Conservation (phyloP, 1,140 invertebrate genomes). For the Diprion similis region DNA sequence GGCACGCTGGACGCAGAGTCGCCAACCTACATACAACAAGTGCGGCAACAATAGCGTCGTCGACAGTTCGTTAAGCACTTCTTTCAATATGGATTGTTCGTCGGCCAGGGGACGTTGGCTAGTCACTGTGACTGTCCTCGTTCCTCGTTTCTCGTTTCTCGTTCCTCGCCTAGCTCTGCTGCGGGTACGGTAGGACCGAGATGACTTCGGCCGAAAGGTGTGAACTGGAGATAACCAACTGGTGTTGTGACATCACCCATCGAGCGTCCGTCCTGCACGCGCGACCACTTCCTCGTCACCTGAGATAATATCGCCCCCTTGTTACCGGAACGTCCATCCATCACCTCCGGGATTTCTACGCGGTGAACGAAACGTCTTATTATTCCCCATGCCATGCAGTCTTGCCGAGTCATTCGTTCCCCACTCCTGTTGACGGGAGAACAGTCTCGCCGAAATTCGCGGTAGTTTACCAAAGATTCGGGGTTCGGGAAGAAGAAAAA, state of each 20-base stretch:
- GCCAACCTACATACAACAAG: conserved; percentile 34
- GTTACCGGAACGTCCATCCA: conserved; percentile 29
- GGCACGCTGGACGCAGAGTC: conserved; percentile 29
- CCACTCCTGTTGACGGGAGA: too few relatives aligned
- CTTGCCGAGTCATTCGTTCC: too few relatives aligned
- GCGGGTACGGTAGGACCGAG: too few relatives aligned
- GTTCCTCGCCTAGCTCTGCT: too few relatives aligned
- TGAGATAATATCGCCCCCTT: conserved; percentile 39
- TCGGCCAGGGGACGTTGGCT: neutral
- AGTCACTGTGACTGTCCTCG: conserved; percentile 1
- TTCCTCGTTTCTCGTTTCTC: too few relatives aligned
- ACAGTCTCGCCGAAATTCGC: too few relatives aligned
- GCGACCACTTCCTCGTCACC: conserved; percentile 38
- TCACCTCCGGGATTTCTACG: conserved; percentile 31
- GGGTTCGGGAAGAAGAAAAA: too few relatives aligned
- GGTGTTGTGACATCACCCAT: neutral
- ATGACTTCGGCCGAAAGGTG: neutral
- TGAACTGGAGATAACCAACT: conserved; percentile 2
- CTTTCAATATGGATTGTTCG: conserved; percentile 33
- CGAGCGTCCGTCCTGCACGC: conserved; percentile 20
- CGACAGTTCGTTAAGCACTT: conserved; percentile 52
- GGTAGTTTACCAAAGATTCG: too few relatives aligned
- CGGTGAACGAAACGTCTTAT: too few relatives aligned
- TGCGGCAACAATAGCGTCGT: conserved; percentile 50
- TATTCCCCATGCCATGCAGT: too few relatives aligned